Evolutionary conservation across 2,888 invertebrate species (phyloP).

Genomic region (Acleris emargana): DNA sequence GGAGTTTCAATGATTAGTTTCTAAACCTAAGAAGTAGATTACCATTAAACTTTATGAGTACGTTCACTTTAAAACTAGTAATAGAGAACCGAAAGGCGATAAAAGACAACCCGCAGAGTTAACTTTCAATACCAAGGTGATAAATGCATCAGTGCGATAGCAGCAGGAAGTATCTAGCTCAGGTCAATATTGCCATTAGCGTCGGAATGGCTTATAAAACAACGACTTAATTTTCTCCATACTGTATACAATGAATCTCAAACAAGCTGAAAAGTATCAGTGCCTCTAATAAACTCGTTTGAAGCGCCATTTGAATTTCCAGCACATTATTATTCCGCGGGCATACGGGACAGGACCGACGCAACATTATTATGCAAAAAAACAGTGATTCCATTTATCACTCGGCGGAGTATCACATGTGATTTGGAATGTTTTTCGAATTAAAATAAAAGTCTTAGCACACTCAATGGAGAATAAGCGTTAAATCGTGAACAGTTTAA

Average conservation of each 20-base stretch:
- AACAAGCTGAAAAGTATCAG: constrained; percentile 24
- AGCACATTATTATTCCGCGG: constrained; percentile 37
- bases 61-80: constrained; percentile 42
- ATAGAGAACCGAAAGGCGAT: constrained; percentile 46
- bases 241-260: constrained; percentile 40
- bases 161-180: constrained; percentile 52
- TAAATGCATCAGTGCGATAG: constrained; percentile 56
- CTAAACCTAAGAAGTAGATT: neutral
- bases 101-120: constrained; percentile 33
- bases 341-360: constrained; percentile 40
- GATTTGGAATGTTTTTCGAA: constrained; percentile 46
- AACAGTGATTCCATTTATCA: constrained; percentile 51
- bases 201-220: constrained; percentile 48
- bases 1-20: constrained; percentile 8
- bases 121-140: constrained; percentile 53
- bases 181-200: constrained; percentile 55
- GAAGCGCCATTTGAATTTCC: constrained; percentile 41
- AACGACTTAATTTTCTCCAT: constrained; percentile 54
- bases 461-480: constrained; percentile 15
- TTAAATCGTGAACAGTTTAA: constrained; percentile 55
- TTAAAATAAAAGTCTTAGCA: constrained; percentile 37
- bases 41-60: constrained; percentile 14
- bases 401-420: constrained; percentile 41
- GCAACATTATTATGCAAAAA: constrained; percentile 57
- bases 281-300: constrained; percentile 35